Conservation (phyloP, 64 coral and sea anemone species). For the Montipora efflorescens region DNA sequence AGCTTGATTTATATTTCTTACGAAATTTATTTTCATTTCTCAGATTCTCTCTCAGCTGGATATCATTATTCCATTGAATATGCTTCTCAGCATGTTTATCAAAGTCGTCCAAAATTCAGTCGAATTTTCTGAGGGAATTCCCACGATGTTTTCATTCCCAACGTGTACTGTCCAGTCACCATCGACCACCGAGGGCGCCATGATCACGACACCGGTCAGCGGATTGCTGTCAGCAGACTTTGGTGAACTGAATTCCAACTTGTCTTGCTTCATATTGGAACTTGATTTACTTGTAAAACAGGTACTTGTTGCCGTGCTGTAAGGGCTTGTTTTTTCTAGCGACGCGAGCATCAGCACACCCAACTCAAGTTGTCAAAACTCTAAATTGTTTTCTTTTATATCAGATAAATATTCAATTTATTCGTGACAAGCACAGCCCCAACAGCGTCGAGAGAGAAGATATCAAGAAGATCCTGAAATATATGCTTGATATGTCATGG, state of each 20-base stretch:
- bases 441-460: constrained; percentile 87
- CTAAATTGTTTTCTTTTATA: background rate
- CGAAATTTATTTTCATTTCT: background rate
- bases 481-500: constrained; percentile 94
- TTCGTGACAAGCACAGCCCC: constrained; percentile 68
- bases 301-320: constrained; percentile 34
- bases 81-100: constrained; percentile 92
- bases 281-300: constrained; percentile 98
- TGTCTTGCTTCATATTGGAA: constrained; percentile 97
- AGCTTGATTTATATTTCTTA: no score
- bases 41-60: constrained; percentile 95
- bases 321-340: no score
- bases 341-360: no score
- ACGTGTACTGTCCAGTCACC: constrained; percentile 61
- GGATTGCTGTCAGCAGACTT: constrained; percentile 62
- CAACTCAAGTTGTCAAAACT: no score
- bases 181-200: constrained; percentile 43
- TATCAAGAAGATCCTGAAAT: constrained; percentile 86
- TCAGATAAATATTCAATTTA: constrained; percentile 83
- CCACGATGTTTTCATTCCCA: constrained; percentile 91
- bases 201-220: constrained; percentile 55
- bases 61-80: constrained; percentile 86
- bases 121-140: constrained; percentile 72
- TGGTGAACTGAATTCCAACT: constrained; percentile 71
- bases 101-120: constrained; percentile 83